These are phyloP conservation scores for Strix aluco DNA, from an alignment of 2,113 vertebrate species.

Conservation along the genomic window DNA sequence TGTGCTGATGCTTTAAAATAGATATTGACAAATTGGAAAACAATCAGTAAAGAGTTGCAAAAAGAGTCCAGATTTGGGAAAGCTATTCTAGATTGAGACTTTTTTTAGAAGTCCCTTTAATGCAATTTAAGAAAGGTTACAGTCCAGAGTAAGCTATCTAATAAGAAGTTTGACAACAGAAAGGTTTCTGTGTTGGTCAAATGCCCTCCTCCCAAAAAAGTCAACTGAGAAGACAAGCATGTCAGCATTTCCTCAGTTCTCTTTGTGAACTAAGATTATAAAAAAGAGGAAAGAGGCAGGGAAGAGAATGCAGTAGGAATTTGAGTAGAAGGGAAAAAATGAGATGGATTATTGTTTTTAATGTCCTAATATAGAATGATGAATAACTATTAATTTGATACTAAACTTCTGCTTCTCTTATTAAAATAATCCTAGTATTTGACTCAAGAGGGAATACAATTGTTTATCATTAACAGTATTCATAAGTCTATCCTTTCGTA, in stretches of 20 bases:
- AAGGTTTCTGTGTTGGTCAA: not conserved
- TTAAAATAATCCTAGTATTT: not conserved
- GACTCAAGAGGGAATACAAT: not conserved
- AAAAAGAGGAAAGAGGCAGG: not conserved
- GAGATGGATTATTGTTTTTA: not conserved
- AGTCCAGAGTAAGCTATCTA: not conserved
- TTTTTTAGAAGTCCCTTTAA: not conserved
- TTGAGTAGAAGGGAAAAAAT: not conserved
- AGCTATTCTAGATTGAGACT: not conserved
- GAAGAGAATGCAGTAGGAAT: not conserved
- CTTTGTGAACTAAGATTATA: not conserved
- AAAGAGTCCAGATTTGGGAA: not conserved
- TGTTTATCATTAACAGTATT: not conserved
- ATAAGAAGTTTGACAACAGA: not conserved
- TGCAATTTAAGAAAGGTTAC: not conserved
- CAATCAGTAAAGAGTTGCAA: not conserved
- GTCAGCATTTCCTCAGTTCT: not conserved
- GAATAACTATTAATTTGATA: not conserved
- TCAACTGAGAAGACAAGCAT: not conserved
- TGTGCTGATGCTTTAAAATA: not conserved
- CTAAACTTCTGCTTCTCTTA: not conserved
- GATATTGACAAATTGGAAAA: not conserved
- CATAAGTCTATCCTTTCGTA: not conserved
- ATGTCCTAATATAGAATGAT: not conserved
- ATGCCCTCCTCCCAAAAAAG: accelerated